Evolutionary conservation across 2,888 invertebrate species (phyloP).

Genomic region (Amitus sp.): DNA sequence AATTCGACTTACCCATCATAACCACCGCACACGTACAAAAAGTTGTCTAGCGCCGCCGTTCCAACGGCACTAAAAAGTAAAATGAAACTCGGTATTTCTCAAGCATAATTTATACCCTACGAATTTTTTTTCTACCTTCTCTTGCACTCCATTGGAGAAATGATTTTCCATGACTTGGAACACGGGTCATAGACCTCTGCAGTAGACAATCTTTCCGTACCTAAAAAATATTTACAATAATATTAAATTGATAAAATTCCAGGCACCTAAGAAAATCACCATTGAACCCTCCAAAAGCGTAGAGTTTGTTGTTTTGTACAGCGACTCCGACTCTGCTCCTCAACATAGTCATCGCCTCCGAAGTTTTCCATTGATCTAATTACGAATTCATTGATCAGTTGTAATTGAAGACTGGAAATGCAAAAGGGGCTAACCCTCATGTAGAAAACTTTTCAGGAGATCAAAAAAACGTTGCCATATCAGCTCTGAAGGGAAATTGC

Average conservation of each 20-base stretch:
- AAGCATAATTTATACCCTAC: not conserved
- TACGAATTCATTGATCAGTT: too few relatives aligned
- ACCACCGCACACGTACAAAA: slow-evolving; percentile 85
- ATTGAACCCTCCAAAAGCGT: slow-evolving; percentile 88
- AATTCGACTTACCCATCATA: too few relatives aligned
- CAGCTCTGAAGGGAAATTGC: too few relatives aligned
- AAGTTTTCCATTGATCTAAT: slow-evolving; percentile 77
- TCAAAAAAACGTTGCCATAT: too few relatives aligned
- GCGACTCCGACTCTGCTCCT: slow-evolving; percentile 87
- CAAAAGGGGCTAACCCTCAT: too few relatives aligned
- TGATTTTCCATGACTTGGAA: slow-evolving; percentile 78
- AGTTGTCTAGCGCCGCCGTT: slow-evolving; percentile 81
- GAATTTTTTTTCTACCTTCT: slow-evolving; percentile 69
- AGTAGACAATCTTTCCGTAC: slow-evolving; percentile 78
- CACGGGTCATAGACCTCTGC: slow-evolving; percentile 87
- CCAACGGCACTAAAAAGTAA: slow-evolving; percentile 75
- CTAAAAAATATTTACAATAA: too few relatives aligned
- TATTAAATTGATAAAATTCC: too few relatives aligned
- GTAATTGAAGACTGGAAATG: too few relatives aligned
- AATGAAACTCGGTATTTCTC: slow-evolving; percentile 23
- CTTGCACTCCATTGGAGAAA: slow-evolving; percentile 83
- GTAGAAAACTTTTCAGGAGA: too few relatives aligned
- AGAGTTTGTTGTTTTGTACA: slow-evolving; percentile 80
- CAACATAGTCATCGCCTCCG: slow-evolving; percentile 85
- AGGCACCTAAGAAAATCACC: too few relatives aligned